Base-by-base conservation (phyloP, 2,888 invertebrate species). In the Pristionchus exspectatus region DNA sequence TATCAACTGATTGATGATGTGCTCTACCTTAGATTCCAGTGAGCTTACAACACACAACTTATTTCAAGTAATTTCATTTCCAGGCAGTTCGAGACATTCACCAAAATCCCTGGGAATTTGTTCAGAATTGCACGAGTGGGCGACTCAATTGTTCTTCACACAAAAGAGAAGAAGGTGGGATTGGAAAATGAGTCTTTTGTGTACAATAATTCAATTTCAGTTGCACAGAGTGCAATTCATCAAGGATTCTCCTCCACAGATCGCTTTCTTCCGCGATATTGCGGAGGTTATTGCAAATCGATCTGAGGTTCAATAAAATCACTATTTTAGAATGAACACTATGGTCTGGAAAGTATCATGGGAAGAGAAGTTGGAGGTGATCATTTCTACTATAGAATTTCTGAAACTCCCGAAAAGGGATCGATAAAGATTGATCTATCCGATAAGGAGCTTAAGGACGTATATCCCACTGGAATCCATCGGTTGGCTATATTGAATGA, bases 181-280 rank as follows among this genome's bases (percentile, higher is more conserved):
- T n/a, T 27, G 2, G 4, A 2, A 27, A n/a, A 30, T 33, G 12
- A 2, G 2, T 72, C n/a, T 24, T 63, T 63, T 21, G 1, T 21
- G 14, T 56, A 0, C 21, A 56, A 21, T 14, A 27, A 5, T 69
- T 14, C 33, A 38, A 38, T 38, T 81, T 81, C 81, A 81, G 81
- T 54, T 81, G n/a, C 38, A 81, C 81, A 81, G n/a, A 27, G 81
- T 81, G 1, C n/a, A 81, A 81, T 81, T 81, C 50, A 27, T 81
- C 74, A 74, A 74, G 38, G 38, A 74, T 74, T 21, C 21, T 9
- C 74, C 74, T 74, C 74, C 74, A 38, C 50, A 54, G n/a, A 81
- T 81, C n/a, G 50, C 54, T 14, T 81, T 81, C 81, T 50, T 81
- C 50, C 44, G 81, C 2, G 50, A 81, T 81, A 54, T 81, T 2